Evolutionary conservation across 2,888 invertebrate species (phyloP).

Genomic region (Thecophora atra): DNA sequence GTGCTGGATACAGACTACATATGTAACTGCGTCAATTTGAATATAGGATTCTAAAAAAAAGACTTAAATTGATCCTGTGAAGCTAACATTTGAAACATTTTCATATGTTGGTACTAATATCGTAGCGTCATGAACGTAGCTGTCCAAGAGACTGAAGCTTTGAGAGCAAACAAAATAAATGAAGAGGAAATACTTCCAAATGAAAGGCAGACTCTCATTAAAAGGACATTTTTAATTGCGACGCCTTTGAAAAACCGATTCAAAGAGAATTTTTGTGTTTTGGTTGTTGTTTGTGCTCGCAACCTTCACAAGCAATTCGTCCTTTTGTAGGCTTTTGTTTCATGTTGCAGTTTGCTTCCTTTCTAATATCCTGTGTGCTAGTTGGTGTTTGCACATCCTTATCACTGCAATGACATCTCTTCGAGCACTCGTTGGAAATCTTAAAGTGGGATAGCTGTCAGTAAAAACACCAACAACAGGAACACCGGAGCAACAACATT

Average conservation of each 20-base stretch:
- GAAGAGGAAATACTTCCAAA: background rate
- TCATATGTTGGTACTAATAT: too few relatives aligned
- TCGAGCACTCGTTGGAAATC: background rate
- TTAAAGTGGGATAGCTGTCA: too few relatives aligned
- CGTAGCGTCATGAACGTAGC: too few relatives aligned
- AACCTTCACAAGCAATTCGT: background rate
- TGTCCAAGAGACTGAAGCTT: too few relatives aligned
- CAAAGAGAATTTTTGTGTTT: background rate
- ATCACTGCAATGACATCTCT: constrained; percentile 3
- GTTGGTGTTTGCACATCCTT: background rate
- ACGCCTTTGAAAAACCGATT: background rate
- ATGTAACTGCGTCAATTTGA: too few relatives aligned
- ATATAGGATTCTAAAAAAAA: too few relatives aligned
- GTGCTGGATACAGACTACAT: too few relatives aligned
- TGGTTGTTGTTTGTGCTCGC: background rate
- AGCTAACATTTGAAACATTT: too few relatives aligned
- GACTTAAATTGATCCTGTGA: too few relatives aligned
- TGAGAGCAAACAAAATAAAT: too few relatives aligned
- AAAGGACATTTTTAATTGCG: background rate
- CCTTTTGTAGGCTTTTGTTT: background rate
- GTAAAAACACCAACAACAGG: too few relatives aligned
- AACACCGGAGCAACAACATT: background rate
- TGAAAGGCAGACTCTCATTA: background rate
- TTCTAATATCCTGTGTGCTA: background rate
- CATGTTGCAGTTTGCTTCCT: background rate